phyloP scores from a whole-genome alignment of 1,140 invertebrate species.

The Nephila pilipes region DNA sequence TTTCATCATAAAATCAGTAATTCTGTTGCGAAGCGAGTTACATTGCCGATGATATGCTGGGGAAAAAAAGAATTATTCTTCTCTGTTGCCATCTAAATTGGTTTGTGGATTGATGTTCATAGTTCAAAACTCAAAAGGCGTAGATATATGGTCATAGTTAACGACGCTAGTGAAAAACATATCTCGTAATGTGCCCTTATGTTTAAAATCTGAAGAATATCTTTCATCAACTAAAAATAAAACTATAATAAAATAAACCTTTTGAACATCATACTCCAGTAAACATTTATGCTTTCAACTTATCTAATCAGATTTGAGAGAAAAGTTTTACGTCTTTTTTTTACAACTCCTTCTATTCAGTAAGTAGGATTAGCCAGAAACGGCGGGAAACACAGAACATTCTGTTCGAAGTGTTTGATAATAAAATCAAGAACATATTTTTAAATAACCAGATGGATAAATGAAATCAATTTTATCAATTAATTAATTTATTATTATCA shows the following conservation, averaged over 20 bases:
- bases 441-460: too few species aligned
- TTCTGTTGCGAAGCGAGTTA: too few species aligned
- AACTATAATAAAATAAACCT: conserved; percentile 23
- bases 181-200: neutral
- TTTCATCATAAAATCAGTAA: too few species aligned
- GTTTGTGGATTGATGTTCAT: neutral
- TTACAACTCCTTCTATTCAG: neutral
- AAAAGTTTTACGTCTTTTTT: neutral
- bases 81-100: neutral
- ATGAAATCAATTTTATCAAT: too few species aligned
- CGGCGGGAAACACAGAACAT: neutral
- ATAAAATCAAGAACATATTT: too few species aligned
- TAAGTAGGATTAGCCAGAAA: neutral
- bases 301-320: conserved; percentile 33
- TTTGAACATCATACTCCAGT: neutral
- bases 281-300: conserved; percentile 12
- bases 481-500: too few species aligned
- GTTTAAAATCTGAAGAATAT: conserved; percentile 30
- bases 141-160: neutral
- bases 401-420: too few species aligned
- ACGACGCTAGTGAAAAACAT: conserved; percentile 4
- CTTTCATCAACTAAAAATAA: conserved; percentile 6
- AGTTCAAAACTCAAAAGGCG: conserved; percentile 18
- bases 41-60: too few species aligned
- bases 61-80: too few species aligned